Evolutionary conservation across 2,113 vertebrate species (phyloP).

Genomic region (Podarcis muralis): DNA sequence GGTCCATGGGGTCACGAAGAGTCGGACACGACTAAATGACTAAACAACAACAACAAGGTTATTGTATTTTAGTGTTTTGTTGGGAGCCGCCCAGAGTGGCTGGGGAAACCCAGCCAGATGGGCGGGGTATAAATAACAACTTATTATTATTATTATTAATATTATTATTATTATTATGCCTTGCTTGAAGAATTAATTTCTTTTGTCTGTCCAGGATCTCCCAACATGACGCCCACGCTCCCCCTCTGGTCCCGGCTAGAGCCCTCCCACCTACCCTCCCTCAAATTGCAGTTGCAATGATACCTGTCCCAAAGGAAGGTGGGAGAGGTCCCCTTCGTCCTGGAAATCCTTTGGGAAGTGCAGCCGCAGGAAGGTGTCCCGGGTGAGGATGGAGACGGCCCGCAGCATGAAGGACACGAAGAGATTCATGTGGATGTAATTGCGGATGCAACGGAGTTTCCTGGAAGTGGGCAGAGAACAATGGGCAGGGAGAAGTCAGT

Average conservation of each 20-base stretch:
- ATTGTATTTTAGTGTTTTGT: too few relatives aligned
- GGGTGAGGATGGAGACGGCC: slow-evolving; percentile 66
- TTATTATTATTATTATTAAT: too few relatives aligned
- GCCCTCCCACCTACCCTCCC: too few relatives aligned
- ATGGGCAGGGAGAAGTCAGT: background rate
- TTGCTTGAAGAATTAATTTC: too few relatives aligned
- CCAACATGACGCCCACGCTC: background rate
- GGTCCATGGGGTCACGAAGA: too few relatives aligned
- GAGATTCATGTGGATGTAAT: slow-evolving; percentile 76
- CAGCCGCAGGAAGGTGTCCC: slow-evolving; percentile 62
- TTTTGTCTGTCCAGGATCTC: too few relatives aligned
- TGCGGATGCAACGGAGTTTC: slow-evolving; percentile 72
- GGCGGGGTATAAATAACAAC: too few relatives aligned
- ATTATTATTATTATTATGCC: too few relatives aligned
- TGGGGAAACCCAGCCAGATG: too few relatives aligned
- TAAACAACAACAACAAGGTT: too few relatives aligned
- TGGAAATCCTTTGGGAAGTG: slow-evolving; percentile 40
- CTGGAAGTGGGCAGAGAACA: slow-evolving; percentile 18
- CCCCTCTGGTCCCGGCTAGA: background rate
- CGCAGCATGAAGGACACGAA: slow-evolving; percentile 73
- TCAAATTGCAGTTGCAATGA: background rate
- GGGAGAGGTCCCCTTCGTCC: slow-evolving; percentile 51
- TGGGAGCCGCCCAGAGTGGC: too few relatives aligned
- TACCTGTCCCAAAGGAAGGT: slow-evolving; percentile 61
- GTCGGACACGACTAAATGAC: too few relatives aligned